Conservation (phyloP, 2,888 invertebrate genomes). For the Amaurobius ferox region DNA sequence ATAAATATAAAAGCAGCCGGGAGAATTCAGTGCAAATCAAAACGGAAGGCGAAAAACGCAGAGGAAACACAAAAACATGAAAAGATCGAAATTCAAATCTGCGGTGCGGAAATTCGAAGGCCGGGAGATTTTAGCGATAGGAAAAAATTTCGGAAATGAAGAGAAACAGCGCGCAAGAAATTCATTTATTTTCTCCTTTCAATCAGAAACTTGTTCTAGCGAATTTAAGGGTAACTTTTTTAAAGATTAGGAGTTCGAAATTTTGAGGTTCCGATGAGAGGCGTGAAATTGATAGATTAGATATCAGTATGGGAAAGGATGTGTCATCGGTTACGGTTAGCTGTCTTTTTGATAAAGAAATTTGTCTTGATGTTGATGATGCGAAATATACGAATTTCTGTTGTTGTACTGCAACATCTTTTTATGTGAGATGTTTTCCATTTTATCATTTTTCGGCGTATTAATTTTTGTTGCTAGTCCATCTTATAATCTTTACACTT, state of each 20-base stretch:
- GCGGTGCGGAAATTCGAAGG: not conserved
- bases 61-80: not conserved
- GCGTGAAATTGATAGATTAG: no score
- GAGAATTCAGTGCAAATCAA: not conserved
- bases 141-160: slow-evolving; percentile 3
- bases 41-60: not conserved
- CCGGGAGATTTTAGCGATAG: not conserved
- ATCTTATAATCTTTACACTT: no score
- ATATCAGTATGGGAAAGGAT: no score
- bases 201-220: not conserved
- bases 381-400: no score
- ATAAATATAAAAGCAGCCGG: slow-evolving; percentile 8
- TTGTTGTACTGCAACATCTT: no score
- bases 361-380: no score
- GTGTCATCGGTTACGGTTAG: no score
- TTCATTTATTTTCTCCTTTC: not conserved
- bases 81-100: not conserved
- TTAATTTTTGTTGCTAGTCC: no score
- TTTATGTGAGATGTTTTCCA: no score
- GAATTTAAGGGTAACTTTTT: not conserved
- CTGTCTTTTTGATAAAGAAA: no score
- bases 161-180: not conserved
- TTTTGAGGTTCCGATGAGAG: no score
- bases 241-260: not conserved
- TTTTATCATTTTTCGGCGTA: no score